Conservation (phyloP, 2,113 vertebrate genomes). For the Pogonocichla stellata region DNA sequence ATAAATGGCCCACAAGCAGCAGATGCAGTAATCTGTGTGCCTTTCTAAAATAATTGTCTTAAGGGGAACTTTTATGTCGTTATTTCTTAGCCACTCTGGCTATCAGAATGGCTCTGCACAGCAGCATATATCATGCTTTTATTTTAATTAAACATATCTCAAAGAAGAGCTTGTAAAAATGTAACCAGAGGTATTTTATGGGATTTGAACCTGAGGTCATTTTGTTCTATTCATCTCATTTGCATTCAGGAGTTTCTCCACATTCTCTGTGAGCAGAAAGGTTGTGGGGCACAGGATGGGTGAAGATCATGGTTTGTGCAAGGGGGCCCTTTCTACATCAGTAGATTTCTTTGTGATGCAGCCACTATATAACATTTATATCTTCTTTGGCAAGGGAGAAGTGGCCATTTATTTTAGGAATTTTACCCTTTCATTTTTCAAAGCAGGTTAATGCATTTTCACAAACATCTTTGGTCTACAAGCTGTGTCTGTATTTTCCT, state of each 20-base stretch:
- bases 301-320: not conserved
- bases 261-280: not conserved
- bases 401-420: not conserved
- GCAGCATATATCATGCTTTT: conserved; percentile 69
- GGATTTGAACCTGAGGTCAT: conserved; percentile 68
- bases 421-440: not conserved
- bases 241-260: conserved; percentile 36
- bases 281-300: not conserved
- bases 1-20: not conserved
- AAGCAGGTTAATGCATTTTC: not conserved
- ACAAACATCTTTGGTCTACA: not conserved
- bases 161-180: conserved; percentile 70
- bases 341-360: not conserved
- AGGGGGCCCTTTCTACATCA: not conserved
- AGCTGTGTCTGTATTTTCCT: not conserved
- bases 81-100: not conserved
- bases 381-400: not conserved
- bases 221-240: conserved; percentile 61
- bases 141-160: conserved; percentile 76
- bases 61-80: conserved; percentile 53
- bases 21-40: conserved; percentile 35
- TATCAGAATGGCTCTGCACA: conserved; percentile 53
- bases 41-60: conserved; percentile 73
- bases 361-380: rapidly evolving
- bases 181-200: conserved; percentile 62